Conservation (phyloP, 2,113 vertebrate genomes). For the Vulpes vulpes region DNA sequence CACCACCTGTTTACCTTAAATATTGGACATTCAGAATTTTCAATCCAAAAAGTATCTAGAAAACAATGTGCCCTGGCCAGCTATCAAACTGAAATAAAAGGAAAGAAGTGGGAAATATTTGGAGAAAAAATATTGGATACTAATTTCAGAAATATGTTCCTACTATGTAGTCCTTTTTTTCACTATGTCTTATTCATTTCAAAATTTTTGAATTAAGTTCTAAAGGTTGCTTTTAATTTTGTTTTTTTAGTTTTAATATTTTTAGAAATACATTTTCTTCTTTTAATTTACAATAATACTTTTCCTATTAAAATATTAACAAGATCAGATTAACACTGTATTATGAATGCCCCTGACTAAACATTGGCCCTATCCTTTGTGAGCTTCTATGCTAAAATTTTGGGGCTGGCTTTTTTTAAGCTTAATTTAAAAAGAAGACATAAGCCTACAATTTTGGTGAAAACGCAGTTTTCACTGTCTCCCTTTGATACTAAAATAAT, state of each 20-base stretch:
- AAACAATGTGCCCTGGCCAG: neutral
- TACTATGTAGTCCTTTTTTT: neutral
- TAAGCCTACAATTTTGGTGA: slow-evolving; percentile 59
- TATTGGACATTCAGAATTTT: neutral
- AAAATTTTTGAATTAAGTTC: neutral
- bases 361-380: neutral
- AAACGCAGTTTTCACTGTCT: slow-evolving; percentile 59
- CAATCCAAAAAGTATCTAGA: neutral
- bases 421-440: slow-evolving; percentile 72
- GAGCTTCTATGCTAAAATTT: slow-evolving; percentile 40
- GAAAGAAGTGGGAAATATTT: neutral
- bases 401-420: neutral
- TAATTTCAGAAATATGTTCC: neutral
- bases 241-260: neutral
- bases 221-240: slow-evolving; percentile 1
- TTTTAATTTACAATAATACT: slow-evolving; percentile 7
- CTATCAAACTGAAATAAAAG: neutral
- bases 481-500: slow-evolving; percentile 77
- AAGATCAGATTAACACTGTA: neutral
- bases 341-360: slow-evolving; percentile 11
- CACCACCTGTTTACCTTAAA: neutral
- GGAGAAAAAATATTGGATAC: neutral
- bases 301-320: slow-evolving; percentile 33
- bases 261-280: neutral
- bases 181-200: neutral